A percentile compares a stretch with the other conserved stretches of the same genome.
phyloP scores from a whole-genome alignment of 92 coral and sea anemone species.

The Meandrina meandrites region DNA sequence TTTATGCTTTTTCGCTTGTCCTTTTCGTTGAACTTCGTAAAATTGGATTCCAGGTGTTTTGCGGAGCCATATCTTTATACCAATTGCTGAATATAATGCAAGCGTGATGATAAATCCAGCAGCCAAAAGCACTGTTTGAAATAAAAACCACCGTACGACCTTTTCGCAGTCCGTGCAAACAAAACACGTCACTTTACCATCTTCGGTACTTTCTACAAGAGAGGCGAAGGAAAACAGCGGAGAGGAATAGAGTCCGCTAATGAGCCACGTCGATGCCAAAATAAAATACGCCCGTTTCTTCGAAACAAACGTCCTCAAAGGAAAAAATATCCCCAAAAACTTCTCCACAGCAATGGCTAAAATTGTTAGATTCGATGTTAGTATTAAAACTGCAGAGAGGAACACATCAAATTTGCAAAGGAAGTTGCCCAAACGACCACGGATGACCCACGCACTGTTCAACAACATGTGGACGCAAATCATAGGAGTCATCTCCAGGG shows the following conservation, averaged over 20 bases:
- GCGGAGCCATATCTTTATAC: conserved; percentile 12
- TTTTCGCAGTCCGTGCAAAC: conserved; percentile 11
- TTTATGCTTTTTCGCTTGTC: not conserved
- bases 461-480: not conserved
- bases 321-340: conserved; percentile 20
- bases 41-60: conserved; percentile 15
- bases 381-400: not conserved
- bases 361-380: conserved; percentile 28
- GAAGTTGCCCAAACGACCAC: conserved; percentile 15
- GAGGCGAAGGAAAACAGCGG: conserved; percentile 25
- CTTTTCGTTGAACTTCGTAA: not conserved
- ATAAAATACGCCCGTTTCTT: conserved; percentile 27
- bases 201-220: not conserved
- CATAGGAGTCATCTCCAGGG: conserved; percentile 20
- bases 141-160: conserved; percentile 16
- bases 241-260: not conserved
- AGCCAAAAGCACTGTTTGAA: conserved; percentile 26
- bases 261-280: conserved; percentile 18
- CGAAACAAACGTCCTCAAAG: conserved; percentile 9
- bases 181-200: conserved; percentile 1
- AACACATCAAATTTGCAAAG: conserved; percentile 21
- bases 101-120: not conserved
- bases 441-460: conserved; percentile 19
- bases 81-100: conserved; percentile 19
- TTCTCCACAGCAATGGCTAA: conserved; percentile 30